phyloP scores from a whole-genome alignment of 2,797 vertebrate genomes.

The Pseudochaenichthys georgianus region DNA sequence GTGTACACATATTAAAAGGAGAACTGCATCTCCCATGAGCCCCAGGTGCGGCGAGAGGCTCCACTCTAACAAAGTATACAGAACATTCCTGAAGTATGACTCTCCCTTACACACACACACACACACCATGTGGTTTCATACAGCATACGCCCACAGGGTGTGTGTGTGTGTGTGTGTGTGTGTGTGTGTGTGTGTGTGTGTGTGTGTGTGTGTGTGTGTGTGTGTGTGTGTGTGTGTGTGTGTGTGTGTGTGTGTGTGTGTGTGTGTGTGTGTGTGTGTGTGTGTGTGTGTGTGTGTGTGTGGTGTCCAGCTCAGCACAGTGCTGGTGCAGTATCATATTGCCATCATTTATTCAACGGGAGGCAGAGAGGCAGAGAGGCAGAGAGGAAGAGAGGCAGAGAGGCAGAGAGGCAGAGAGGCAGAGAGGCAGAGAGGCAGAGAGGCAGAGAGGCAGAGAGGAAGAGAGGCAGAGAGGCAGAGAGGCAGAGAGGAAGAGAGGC shows the following conservation, averaged over 20 bases:
- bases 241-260: background rate
- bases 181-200: background rate
- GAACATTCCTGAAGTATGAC: slow-evolving; percentile 67
- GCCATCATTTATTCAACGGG: slow-evolving; percentile 71
- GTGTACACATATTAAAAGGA: background rate
- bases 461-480: too few species aligned
- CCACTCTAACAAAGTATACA: slow-evolving; percentile 49
- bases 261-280: background rate
- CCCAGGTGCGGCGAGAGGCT: slow-evolving; percentile 53
- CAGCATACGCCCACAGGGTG: slow-evolving; percentile 16
- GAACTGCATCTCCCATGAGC: slow-evolving; percentile 34
- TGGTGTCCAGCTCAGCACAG: slow-evolving; percentile 39
- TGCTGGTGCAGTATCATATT: slow-evolving; percentile 45
- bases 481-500: too few species aligned
- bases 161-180: background rate
- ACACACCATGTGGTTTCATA: slow-evolving; percentile 14
- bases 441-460: too few species aligned
- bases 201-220: too few species aligned
- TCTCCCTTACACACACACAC: background rate
- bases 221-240: too few species aligned
- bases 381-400: too few species aligned
- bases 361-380: slow-evolving; percentile 3
- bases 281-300: background rate
- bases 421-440: too few species aligned
- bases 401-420: too few species aligned